A percentile compares a stretch with the other conserved stretches of the same genome.
phyloP scores from a whole-genome alignment of 2,113 vertebrate genomes.

The Bujurquina vittata region DNA sequence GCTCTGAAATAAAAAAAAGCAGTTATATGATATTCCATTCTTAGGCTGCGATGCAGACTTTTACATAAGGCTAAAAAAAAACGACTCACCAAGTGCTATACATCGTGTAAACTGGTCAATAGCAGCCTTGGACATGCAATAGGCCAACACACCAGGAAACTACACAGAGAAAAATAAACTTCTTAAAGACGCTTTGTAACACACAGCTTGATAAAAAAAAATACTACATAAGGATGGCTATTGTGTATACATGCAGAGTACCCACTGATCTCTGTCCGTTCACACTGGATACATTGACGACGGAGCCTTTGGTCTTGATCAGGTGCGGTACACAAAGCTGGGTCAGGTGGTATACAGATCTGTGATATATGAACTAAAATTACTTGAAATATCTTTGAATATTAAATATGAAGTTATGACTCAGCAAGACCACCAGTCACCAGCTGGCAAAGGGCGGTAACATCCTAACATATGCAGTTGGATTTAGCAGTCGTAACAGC shows the following conservation, averaged over 20 bases:
- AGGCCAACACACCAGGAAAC: slow-evolving; percentile 84
- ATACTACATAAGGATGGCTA: background rate
- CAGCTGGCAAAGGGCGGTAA: background rate
- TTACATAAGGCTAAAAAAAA: background rate
- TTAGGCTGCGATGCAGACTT: background rate
- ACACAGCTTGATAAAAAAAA: background rate
- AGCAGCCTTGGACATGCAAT: slow-evolving; percentile 86
- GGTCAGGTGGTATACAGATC: slow-evolving; percentile 81
- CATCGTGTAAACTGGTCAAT: slow-evolving; percentile 86
- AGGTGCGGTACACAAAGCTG: slow-evolving; percentile 84
- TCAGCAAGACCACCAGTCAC: background rate
- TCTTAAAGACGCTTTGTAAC: background rate
- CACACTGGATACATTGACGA: slow-evolving; percentile 85
- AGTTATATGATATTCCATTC: background rate
- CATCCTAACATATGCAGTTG: background rate
- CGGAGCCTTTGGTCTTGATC: slow-evolving; percentile 81
- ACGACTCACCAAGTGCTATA: slow-evolving; percentile 76
- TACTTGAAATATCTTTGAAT: background rate
- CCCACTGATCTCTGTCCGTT: slow-evolving; percentile 85
- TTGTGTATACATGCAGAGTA: slow-evolving; percentile 13
- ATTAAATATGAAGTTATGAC: background rate
- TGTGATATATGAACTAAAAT: slow-evolving; percentile 40
- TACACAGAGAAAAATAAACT: slow-evolving; percentile 34
- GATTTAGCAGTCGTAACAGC: background rate
- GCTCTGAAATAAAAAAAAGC: slow-evolving; percentile 67